Base-by-base conservation (phyloP, 2,113 vertebrate genomes). In the Antennarius striatus region DNA sequence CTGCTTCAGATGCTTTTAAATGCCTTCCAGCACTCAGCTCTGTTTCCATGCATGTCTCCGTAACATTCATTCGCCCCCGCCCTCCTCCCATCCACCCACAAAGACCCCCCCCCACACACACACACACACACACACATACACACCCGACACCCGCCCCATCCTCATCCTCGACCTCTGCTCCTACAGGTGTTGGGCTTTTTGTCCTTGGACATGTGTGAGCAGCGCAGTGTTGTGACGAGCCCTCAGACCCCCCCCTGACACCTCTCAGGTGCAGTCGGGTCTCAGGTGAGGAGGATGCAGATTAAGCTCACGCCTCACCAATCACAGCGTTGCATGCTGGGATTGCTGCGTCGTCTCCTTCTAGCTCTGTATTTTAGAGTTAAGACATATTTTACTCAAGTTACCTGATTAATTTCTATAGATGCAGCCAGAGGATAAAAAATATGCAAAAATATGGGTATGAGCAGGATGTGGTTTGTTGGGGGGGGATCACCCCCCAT, bases 151-250 rank as follows among this genome's bases (percentile, higher is more conserved):
- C 61, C 74, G 47, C 69, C 67, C 71, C 1, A 65, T 48, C 68
- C 71, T 49, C 71, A 56, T 57, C 65, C 82, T 84, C 92, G 94
- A 95, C 94, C 93, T 90, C 72, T 75, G 92, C 91, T 93, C 94
- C 93, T 94, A 77, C 96, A 97, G 95, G 96, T 96, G 95, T 94
- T 91, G 85, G 90, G 87, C 79, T 89, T 77, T 94, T 96, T 96
- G 94, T 96, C 88, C 87, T 80, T 67, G 84, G 87, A 91, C 90
- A 90, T 87, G 90, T 93, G 90, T 82, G 90, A 93, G 92, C 88
- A 92, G 87, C 85, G 74, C 76, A 28, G 82, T 91, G 87, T 86
- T 92, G 90, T 90, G 92, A 91, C 88, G 92, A 92, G 87, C 75
- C 88, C 91, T 90, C 89, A 93, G 90, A 86, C 92, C 71, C 92